These are phyloP conservation scores for Planococcus citri DNA, from an alignment of 1,140 invertebrate species.

Conservation along the genomic window DNA sequence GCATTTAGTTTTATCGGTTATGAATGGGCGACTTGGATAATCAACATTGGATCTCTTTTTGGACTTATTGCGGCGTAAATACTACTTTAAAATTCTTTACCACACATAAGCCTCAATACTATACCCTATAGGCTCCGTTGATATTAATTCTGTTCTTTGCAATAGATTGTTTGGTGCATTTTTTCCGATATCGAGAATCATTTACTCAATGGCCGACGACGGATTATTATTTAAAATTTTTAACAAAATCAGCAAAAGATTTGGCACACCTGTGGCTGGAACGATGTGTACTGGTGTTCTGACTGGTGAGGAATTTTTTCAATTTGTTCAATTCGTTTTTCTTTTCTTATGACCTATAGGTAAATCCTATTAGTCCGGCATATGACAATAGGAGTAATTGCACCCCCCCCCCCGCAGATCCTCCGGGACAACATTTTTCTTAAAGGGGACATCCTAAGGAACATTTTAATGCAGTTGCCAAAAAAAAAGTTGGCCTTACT, in stretches of 20 bases:
- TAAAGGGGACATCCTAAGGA: no score
- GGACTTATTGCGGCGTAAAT: conserved; percentile 58
- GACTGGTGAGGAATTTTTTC: conserved; percentile 24
- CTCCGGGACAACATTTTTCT: no score
- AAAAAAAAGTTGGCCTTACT: no score
- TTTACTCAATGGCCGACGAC: conserved; percentile 80
- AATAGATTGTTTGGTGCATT: conserved; percentile 57
- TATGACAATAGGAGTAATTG: no score
- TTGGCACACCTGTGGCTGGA: conserved; percentile 28
- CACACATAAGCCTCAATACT: no score
- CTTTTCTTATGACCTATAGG: neutral
- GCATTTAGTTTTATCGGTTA: conserved; percentile 59
- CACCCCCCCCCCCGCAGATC: no score
- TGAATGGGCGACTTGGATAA: conserved; percentile 71
- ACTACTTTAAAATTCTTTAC: neutral
- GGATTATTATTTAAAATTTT: conserved; percentile 70
- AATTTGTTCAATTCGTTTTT: neutral
- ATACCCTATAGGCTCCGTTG: no score
- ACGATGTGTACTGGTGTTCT: conserved; percentile 27
- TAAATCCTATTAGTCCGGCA: no score
- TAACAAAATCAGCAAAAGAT: conserved; percentile 44
- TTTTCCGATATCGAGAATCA: conserved; percentile 69
- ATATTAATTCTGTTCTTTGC: neutral
- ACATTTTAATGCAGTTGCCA: no score
- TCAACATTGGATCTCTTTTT: conserved; percentile 72